phyloP scores from a whole-genome alignment of 2,888 invertebrate genomes.

The Chymomyza amoena region DNA sequence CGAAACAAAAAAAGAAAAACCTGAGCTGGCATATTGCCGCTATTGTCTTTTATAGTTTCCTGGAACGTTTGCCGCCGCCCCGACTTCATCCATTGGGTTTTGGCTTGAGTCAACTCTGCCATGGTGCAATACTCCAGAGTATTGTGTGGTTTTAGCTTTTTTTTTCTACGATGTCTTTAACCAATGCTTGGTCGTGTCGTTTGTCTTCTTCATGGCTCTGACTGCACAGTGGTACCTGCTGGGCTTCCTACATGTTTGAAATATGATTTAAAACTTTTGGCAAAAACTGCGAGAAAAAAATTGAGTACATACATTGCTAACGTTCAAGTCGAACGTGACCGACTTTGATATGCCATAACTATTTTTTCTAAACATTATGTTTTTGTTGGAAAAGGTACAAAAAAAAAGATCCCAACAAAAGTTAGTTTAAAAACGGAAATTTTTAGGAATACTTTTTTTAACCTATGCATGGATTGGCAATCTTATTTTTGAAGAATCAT shows the following conservation, averaged over 20 bases:
- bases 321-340: too few species aligned
- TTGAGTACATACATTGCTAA: not conserved
- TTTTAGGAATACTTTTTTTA: too few species aligned
- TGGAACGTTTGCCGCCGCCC: slow-evolving; percentile 51
- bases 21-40: slow-evolving; percentile 73
- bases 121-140: slow-evolving; percentile 54
- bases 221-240: slow-evolving; percentile 10
- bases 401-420: too few species aligned
- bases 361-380: too few species aligned
- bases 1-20: slow-evolving; percentile 26
- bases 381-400: too few species aligned
- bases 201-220: slow-evolving; percentile 11
- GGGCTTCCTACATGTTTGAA: slow-evolving; percentile 31
- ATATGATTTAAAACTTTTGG: slow-evolving; percentile 66
- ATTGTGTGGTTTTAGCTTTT: slow-evolving; percentile 43
- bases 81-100: slow-evolving; percentile 10
- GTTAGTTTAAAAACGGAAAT: too few species aligned
- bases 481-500: too few species aligned
- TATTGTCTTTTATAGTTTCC: slow-evolving; percentile 73
- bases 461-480: too few species aligned
- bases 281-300: slow-evolving; percentile 5
- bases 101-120: slow-evolving; percentile 17
- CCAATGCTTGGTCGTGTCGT: slow-evolving; percentile 7
- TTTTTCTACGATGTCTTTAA: slow-evolving; percentile 9
- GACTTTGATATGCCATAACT: too few species aligned